A percentile compares a stretch with the other conserved stretches of the same genome.
phyloP scores from a whole-genome alignment of 1,140 invertebrate genomes.

The Pemphigus obesinymphae region DNA sequence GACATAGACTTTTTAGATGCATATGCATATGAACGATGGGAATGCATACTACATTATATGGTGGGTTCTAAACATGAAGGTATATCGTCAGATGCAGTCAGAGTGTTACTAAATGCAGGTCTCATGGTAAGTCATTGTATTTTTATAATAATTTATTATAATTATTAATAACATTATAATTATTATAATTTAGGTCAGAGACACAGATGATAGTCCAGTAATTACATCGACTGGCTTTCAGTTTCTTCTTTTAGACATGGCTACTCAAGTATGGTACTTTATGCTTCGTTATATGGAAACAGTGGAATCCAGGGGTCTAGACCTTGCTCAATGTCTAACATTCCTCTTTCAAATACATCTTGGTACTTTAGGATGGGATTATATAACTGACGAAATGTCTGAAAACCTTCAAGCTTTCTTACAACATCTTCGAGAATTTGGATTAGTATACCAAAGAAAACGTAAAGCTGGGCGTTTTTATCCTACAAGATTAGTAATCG shows the following conservation, averaged over 20 bases:
- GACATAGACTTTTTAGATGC: slow-evolving; percentile 85
- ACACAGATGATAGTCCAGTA: slow-evolving; percentile 73
- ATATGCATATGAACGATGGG: slow-evolving; percentile 92
- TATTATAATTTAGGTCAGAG: slow-evolving; percentile 50
- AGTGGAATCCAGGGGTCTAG: slow-evolving; percentile 75
- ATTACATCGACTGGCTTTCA: slow-evolving; percentile 93
- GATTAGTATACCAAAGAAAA: slow-evolving; percentile 93
- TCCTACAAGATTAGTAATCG: slow-evolving; percentile 86
- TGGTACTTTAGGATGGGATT: slow-evolving; percentile 89
- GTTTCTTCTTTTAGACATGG: slow-evolving; percentile 87
- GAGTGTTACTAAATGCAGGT: slow-evolving; percentile 84
- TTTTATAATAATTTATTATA: not conserved
- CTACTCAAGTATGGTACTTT: slow-evolving; percentile 95
- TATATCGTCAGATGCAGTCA: slow-evolving; percentile 87
- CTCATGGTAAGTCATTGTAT: slow-evolving; percentile 68
- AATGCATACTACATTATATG: slow-evolving; percentile 95
- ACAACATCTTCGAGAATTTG: slow-evolving; percentile 94
- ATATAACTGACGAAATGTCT: slow-evolving; percentile 91
- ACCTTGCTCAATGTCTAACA: slow-evolving; percentile 84
- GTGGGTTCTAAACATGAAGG: slow-evolving; percentile 84
- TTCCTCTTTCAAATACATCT: slow-evolving; percentile 96
- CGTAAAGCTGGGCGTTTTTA: slow-evolving; percentile 87
- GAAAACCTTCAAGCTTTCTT: slow-evolving; percentile 82
- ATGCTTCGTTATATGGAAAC: slow-evolving; percentile 92
- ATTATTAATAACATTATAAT: too few relatives aligned